Evolutionary conservation across 2,797 vertebrate genomes (phyloP).

Genomic region (Melanotaenia nigrans): DNA sequence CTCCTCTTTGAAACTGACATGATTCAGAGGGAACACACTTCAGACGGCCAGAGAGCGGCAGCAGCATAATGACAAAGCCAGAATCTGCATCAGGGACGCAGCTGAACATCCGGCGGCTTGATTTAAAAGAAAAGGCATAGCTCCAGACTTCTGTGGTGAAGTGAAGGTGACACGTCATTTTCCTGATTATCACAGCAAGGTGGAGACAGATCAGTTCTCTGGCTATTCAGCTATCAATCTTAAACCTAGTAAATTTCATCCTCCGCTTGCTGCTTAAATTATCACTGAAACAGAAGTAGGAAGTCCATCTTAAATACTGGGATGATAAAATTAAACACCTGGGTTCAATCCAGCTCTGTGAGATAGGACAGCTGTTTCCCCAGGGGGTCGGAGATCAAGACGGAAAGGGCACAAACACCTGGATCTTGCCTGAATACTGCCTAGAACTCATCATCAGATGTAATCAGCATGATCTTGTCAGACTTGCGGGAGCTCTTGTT

Average conservation of each 20-base stretch:
- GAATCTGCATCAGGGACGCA: constrained; percentile 39
- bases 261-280: constrained; percentile 42
- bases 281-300: constrained; percentile 47
- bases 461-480: constrained; percentile 93
- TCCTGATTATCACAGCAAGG: constrained; percentile 42
- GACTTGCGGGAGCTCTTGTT: constrained; percentile 82
- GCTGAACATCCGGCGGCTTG: constrained; percentile 43
- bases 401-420: constrained; percentile 49
- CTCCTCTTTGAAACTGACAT: constrained; percentile 55
- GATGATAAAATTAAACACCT: constrained; percentile 53
- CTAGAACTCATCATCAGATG: constrained; percentile 92
- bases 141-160: constrained; percentile 38
- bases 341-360: constrained; percentile 47
- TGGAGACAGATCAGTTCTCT: constrained; percentile 28
- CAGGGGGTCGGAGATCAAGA: constrained; percentile 29
- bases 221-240: constrained; percentile 24
- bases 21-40: constrained; percentile 60
- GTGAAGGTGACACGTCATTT: constrained; percentile 35
- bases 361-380: constrained; percentile 39
- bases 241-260: constrained; percentile 28
- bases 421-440: constrained; percentile 31
- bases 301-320: constrained; percentile 57
- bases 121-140: constrained; percentile 34
- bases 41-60: constrained; percentile 36
- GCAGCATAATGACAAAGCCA: constrained; percentile 35